These are phyloP conservation scores for Neodon shergylaensis DNA, from an alignment of 2,113 vertebrate genomes.

Conservation along the genomic window DNA sequence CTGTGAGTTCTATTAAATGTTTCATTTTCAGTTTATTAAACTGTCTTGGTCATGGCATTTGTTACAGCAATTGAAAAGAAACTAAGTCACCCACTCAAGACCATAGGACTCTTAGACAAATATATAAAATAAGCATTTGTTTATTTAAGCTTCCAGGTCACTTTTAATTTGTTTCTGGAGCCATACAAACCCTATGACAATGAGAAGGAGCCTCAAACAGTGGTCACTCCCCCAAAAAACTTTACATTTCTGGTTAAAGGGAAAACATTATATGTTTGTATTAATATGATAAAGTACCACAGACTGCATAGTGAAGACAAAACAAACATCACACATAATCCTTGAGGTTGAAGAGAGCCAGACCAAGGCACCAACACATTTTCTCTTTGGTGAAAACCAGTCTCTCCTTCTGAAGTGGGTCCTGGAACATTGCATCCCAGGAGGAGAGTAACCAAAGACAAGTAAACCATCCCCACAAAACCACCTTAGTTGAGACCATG, in stretches of 20 bases:
- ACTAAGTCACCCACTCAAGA: not conserved
- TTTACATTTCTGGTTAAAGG: not conserved
- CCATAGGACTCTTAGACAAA: not conserved
- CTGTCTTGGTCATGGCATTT: not conserved
- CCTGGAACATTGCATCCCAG: not conserved
- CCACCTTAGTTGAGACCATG: not conserved
- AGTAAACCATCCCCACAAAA: not conserved
- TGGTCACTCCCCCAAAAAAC: not conserved
- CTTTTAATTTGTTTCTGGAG: not conserved
- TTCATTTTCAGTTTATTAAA: not conserved
- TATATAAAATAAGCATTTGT: not conserved
- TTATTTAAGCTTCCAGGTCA: no score
- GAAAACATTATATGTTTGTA: not conserved
- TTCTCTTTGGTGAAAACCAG: not conserved
- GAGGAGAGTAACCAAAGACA: not conserved
- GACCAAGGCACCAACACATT: not conserved
- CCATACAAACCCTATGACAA: not conserved
- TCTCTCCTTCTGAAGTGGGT: not conserved
- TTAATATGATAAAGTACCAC: not conserved
- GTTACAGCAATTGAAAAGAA: not conserved
- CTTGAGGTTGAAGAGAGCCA: not conserved
- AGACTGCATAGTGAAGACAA: not conserved
- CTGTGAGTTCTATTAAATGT: not conserved
- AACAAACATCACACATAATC: not conserved
- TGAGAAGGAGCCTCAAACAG: not conserved